Evolutionary conservation across 1,140 invertebrate genomes (phyloP), one percentile per base, ranked within the genome.

Genomic region (Sitodiplosis mosellana): DNA sequence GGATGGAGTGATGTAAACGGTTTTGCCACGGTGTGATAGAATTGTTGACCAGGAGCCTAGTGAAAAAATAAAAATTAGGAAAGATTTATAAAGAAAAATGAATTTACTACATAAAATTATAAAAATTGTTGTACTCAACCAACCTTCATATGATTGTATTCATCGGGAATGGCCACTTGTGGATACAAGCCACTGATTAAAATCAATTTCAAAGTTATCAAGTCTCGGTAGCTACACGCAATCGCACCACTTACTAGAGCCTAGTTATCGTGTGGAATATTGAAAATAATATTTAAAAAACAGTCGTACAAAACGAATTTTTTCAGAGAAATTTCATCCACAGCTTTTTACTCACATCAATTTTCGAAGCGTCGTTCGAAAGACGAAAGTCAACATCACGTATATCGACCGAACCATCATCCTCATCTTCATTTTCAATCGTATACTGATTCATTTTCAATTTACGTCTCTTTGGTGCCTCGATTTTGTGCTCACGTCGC

Each of bases 1-100:
- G 92, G 92, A 65, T 96, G 90, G 2, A 96, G 70, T 43, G 86
- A 81, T 2, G 93, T 76, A 59, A 87, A 96, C 1, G 86, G 82
- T 62, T 96, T 96, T 19, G 76, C 79, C 68, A 80, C 82, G 0
- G 91, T 94, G 61, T 98, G 92, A 65, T 88, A 96, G 20, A 93
- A 69, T 60, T 92, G 88, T 53, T 96, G 90, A n/a, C 75, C 78
- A 15, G 79, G 76, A 27, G 78, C 75, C 75, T 83, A 62, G 5
- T 45, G 20, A n/a, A 45, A 45, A 22, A 18, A 36, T 36, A 18
- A 21, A 38, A 20, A 15, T n/a, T 11, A 14, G 43, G 43, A 45
- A 36, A 14, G 49, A 21, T 51, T 49, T 27, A 40, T 42, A 20
- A 45, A 48, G 48, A 48, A 37, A 48, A 33, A 50, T 47, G 18